phyloP scores from a whole-genome alignment of 2,113 vertebrate genomes.

The Chiloscyllium plagiosum region DNA sequence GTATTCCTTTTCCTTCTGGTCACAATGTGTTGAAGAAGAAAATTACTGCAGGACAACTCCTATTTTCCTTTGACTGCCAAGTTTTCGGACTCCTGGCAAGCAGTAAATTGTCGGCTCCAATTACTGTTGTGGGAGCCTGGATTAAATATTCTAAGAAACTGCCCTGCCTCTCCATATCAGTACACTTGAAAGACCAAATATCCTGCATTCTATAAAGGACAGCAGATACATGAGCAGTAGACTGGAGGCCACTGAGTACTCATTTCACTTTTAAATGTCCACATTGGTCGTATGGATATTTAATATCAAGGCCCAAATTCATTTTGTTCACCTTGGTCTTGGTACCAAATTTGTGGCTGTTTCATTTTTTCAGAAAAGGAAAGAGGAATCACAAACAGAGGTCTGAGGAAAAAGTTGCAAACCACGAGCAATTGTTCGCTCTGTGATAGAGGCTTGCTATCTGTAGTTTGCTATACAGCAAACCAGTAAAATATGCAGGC shows the following conservation, averaged over 20 bases:
- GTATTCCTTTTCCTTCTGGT: neutral
- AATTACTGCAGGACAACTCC: neutral
- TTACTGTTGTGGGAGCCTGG: neutral
- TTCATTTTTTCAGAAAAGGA: neutral
- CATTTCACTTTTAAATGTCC: neutral
- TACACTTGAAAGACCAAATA: neutral
- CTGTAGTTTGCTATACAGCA: neutral
- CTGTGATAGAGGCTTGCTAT: neutral
- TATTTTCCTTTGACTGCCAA: no score
- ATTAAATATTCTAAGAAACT: neutral
- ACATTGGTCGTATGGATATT: neutral
- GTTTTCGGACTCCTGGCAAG: neutral
- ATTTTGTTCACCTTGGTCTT: neutral
- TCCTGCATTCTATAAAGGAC: neutral
- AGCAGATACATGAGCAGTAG: neutral
- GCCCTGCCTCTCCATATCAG: neutral
- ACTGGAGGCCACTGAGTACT: neutral
- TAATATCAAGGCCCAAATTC: neutral
- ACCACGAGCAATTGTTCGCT: neutral
- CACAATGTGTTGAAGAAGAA: neutral
- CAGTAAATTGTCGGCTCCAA: neutral
- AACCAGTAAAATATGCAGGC: neutral
- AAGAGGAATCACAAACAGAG: neutral
- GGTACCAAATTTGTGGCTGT: neutral
- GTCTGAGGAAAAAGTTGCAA: neutral